Conservation (phyloP, 1,140 invertebrate species). For the Cyrtorhinus lividipennis region DNA sequence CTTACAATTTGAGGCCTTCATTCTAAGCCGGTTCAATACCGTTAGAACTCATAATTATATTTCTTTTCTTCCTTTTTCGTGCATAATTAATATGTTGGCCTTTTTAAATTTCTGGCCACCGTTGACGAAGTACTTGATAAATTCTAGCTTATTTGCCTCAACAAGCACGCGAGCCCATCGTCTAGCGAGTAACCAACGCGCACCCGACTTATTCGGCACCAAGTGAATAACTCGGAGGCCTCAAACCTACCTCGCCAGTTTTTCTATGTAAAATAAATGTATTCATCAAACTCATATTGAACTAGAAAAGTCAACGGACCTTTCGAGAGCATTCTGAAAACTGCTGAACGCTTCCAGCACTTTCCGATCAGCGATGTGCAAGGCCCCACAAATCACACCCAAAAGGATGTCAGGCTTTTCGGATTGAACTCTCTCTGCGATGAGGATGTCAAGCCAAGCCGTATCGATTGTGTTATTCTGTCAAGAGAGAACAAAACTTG, state of each 20-base stretch:
- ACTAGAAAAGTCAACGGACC: conserved; percentile 32
- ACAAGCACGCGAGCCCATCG: too few species aligned
- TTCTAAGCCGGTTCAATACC: too few species aligned
- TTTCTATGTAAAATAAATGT: too few species aligned
- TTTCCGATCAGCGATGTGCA: conserved; percentile 86
- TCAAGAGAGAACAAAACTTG: neutral
- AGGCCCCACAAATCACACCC: conserved; percentile 83
- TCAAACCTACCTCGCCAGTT: neutral
- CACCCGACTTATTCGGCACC: neutral
- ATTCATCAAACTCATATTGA: neutral
- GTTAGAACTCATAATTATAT: too few species aligned
- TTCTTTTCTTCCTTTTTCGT: too few species aligned
- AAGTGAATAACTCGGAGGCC: neutral
- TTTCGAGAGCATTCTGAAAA: conserved; percentile 85
- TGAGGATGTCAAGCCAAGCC: conserved; percentile 92
- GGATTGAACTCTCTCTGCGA: conserved; percentile 82
- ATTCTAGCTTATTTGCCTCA: too few species aligned
- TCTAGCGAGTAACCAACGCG: neutral
- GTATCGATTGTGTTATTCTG: conserved; percentile 87
- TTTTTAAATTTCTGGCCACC: too few species aligned
- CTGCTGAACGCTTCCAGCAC: conserved; percentile 74
- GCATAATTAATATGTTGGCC: too few species aligned
- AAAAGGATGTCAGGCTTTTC: conserved; percentile 90
- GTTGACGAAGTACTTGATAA: too few species aligned
- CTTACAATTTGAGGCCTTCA: too few species aligned